Evolutionary conservation across 2,888 invertebrate species (phyloP).

Genomic region (Melanostoma mellinum): DNA sequence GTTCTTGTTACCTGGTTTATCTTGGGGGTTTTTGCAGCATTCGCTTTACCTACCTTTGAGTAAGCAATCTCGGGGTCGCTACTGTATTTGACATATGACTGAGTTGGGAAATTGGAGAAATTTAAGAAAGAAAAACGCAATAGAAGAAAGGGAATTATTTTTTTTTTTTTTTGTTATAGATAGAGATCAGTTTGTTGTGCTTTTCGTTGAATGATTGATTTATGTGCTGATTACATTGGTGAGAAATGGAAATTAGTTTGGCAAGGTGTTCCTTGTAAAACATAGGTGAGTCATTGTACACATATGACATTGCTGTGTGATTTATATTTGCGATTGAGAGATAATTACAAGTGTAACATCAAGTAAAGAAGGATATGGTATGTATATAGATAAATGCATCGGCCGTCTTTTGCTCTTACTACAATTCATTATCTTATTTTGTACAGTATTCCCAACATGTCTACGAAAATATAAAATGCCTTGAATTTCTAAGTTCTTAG

Average conservation of each 20-base stretch:
- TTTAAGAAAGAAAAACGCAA: conserved; percentile 59
- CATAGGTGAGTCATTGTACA: no score
- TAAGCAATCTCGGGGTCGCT: conserved; percentile 62
- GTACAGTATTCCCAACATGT: no score
- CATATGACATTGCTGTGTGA: no score
- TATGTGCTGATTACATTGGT: conserved; percentile 22
- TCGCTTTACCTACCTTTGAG: conserved; percentile 69
- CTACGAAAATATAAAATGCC: no score
- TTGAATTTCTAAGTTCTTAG: no score
- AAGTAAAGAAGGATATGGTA: no score
- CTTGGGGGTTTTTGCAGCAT: conserved; percentile 39
- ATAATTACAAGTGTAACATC: no score
- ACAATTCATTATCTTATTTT: no score
- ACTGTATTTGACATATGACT: conserved; percentile 69
- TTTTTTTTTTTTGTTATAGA: conserved; percentile 13
- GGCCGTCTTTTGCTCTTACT: no score
- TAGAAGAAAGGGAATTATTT: conserved; percentile 56
- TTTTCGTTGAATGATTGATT: conserved; percentile 30
- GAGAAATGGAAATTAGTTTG: not conserved
- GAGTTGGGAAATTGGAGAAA: conserved; percentile 41
- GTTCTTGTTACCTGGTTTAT: conserved; percentile 60
- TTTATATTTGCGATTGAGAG: no score
- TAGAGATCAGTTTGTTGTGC: conserved; percentile 34
- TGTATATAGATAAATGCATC: no score
- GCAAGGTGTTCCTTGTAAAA: no score